A percentile compares a stretch with the other conserved stretches of the same genome.
Evolutionary conservation across 2,113 vertebrate genomes (phyloP).

Genomic region (Pygoscelis antarcticus): DNA sequence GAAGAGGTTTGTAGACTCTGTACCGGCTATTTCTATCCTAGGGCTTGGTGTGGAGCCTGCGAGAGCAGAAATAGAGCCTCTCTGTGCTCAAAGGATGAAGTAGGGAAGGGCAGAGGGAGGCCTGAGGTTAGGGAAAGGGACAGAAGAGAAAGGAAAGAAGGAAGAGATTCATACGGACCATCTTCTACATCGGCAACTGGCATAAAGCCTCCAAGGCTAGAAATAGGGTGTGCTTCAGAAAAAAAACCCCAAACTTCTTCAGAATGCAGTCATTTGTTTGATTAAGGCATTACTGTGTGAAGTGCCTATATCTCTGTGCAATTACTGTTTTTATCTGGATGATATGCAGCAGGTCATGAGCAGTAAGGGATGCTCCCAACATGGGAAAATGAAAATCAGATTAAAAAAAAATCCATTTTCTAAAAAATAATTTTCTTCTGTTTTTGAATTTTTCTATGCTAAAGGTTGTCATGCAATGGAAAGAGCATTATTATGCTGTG

Average conservation of each 20-base stretch:
- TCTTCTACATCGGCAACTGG: background rate
- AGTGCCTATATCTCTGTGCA: background rate
- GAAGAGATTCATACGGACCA: background rate
- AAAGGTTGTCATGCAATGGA: slow-evolving; percentile 15
- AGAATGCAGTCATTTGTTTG: background rate
- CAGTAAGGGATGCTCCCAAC: slow-evolving; percentile 32
- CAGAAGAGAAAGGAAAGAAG: background rate
- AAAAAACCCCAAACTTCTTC: background rate
- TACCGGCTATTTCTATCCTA: background rate
- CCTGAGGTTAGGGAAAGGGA: background rate
- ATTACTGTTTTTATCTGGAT: slow-evolving; percentile 45
- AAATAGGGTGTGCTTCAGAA: background rate
- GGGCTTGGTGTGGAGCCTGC: background rate
- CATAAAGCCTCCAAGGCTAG: background rate
- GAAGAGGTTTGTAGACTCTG: background rate
- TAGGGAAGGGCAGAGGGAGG: background rate
- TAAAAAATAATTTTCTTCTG: background rate
- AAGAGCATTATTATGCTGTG: slow-evolving; percentile 38
- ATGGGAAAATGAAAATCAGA: background rate
- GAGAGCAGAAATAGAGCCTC: background rate
- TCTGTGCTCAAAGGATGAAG: background rate
- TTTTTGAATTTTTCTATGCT: background rate
- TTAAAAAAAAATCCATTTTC: background rate
- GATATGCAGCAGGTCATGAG: slow-evolving; percentile 22
- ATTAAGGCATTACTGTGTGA: background rate